Base-by-base conservation (phyloP, 2,888 invertebrate species). In the Strigamia crassipes region DNA sequence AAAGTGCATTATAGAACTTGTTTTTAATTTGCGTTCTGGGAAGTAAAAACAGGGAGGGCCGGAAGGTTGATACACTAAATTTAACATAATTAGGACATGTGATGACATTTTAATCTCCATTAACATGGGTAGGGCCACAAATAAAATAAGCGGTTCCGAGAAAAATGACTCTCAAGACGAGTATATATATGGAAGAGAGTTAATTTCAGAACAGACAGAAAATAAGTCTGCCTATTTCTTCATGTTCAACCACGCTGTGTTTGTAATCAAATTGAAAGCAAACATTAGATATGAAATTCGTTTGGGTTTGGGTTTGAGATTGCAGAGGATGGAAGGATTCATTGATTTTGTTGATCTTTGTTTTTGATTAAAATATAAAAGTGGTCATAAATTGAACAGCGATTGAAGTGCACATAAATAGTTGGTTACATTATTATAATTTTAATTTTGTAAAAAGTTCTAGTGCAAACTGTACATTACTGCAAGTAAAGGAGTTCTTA, bases 21-120 rank as follows among this genome's bases (percentile, higher is more conserved):
- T 61, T 61, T 61, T 61, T 61, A 61, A 61, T 61, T 61, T 61
- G 61, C 61, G 61, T 61, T 3, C 23, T 8, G 61, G 61, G 61
- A 61, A 21, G 61, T 61, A 61, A 61, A 61, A 61, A 61, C 61
- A 61, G 61, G 61, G 61, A 61, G 61, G 61, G 61, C n/a, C 61
- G 61, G 23, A 61, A 18, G 61, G 61, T 61, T 61, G 61, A 61
- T 61, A 23, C 61, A 61, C 61, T 61, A 61, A 61, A 61, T 61
- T 61, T 61, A 61, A 61, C 61, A 61, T 61, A 61, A 61, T 61
- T 61, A 61, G 61, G 61, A 61, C 61, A 61, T 61, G 61, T 61
- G 61, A 61, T 61, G 61, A 61, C 61, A 61, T 61, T 61, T 61
- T 61, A 61, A 61, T 61, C 61, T 61, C 61, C 61, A 61, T 61